Evolutionary conservation across 1,140 invertebrate species (phyloP), one percentile per base, ranked within the genome.

Genomic region (Lepidurus apus): DNA sequence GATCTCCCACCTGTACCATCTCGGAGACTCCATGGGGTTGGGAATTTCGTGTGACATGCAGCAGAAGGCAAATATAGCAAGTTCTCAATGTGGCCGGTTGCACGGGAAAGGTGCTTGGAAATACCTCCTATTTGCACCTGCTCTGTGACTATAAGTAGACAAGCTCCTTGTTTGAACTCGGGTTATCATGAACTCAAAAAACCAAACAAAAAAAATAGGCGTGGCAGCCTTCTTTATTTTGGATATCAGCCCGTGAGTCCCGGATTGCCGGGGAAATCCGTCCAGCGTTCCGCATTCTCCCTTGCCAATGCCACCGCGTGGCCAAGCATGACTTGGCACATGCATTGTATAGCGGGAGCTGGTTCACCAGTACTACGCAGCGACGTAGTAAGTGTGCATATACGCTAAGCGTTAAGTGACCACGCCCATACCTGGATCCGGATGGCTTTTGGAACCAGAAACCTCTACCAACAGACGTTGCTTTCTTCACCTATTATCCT

Each of bases 181-280:
- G 8, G 53, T 65, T 65, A 65, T 65, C 53, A 21, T 65, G 17
- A 21, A 65, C 53, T 13, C 7, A 65, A 65, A 47, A 65, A 21
- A 65, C 17, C 7, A 65, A 65, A 13, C 0, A 65, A 65, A 1
- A 21, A 65, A 65, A 65, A 21, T 65, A 21, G 53, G 53, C 53
- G 53, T 65, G 53, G 53, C 1, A 21, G 53, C 21, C 1, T 65
- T 65, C 53, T 65, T 9, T 65, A 65, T 65, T 65, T 65, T 65
- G 21, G 53, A n/a, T 65, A 65, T 65, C 53, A 65, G 53, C 21
- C 53, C 53, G 21, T 17, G 53, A 17, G 53, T 65, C 53, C 53
- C 53, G n/a, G 53, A 65, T 65, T 65, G 53, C 53, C 53, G 53
- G 53, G 53, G 21, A 65, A 65, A 65, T 65, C 53, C 53, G 53